Evolutionary conservation across 2,888 invertebrate species (phyloP).

Genomic region (Nemoura dubitans): DNA sequence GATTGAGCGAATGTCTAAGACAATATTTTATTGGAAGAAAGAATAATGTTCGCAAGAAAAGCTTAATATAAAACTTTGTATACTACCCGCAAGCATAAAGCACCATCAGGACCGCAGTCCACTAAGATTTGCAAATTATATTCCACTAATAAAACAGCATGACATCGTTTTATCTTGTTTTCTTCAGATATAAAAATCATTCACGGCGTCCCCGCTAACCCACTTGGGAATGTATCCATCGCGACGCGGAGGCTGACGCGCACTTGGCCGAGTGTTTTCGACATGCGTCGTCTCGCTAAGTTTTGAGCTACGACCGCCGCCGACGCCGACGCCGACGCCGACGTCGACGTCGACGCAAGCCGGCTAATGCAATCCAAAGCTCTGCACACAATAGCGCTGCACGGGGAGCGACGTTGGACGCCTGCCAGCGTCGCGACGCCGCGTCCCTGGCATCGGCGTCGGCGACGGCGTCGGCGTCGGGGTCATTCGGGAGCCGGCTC

Average conservation of each 20-base stretch:
- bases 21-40: background rate
- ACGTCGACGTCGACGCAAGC: background rate
- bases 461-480: background rate
- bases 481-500: conserved; percentile 26
- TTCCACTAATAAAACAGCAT: background rate
- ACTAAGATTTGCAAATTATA: background rate
- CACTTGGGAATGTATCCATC: background rate
- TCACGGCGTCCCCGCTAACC: background rate
- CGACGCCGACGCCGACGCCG: background rate
- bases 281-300: background rate
- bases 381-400: conserved; percentile 14
- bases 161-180: conserved; percentile 1
- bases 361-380: conserved; percentile 33
- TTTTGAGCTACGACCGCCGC: conserved; percentile 18
- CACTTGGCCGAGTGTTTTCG: background rate
- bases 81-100: background rate
- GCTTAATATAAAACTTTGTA: background rate
- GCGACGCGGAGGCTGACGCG: background rate
- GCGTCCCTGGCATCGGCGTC: background rate
- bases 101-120: background rate
- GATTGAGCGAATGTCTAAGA: background rate
- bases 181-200: background rate
- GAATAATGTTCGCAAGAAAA: background rate
- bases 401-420: conserved; percentile 19
- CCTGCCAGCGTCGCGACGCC: conserved; percentile 30